These are phyloP conservation scores for Glaucopsyche alexis DNA, from an alignment of 2,888 invertebrate genomes.

Conservation along the genomic window DNA sequence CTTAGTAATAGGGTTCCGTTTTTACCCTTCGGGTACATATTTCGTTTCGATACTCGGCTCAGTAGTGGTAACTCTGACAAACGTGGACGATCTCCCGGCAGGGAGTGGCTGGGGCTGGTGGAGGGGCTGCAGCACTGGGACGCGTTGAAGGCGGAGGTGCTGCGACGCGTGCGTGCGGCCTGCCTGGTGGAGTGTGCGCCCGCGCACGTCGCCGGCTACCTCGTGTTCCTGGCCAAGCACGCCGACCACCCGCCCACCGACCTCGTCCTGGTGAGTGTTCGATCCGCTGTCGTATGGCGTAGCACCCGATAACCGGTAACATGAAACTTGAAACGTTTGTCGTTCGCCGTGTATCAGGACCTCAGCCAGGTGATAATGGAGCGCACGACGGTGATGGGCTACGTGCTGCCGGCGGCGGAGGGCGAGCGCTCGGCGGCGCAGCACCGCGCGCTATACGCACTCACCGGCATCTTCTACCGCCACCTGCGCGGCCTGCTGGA, in stretches of 20 bases:
- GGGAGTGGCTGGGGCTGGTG: conserved; percentile 72
- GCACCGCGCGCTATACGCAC: conserved; percentile 83
- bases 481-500: conserved; percentile 86
- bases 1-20: too few relatives aligned
- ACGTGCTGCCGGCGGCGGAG: conserved; percentile 84
- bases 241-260: conserved; percentile 66
- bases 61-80: background rate
- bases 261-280: conserved; percentile 51
- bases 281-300: too few relatives aligned
- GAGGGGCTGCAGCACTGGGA: conserved; percentile 90
- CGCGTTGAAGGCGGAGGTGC: conserved; percentile 84
- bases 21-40: background rate
- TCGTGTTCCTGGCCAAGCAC: conserved; percentile 90
- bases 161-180: conserved; percentile 88
- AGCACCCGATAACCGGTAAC: too few relatives aligned
- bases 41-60: background rate
- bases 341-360: conserved; percentile 69
- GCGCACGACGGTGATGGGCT: conserved; percentile 90
- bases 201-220: conserved; percentile 88
- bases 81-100: conserved; percentile 37
- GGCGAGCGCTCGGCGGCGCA: conserved; percentile 53
- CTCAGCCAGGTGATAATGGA: conserved; percentile 95
- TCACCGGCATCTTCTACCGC: conserved; percentile 83
- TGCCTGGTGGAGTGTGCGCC: conserved; percentile 95
- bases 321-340: background rate